Conservation (phyloP, 2,888 invertebrate genomes). For the Drosophila silvestris region DNA sequence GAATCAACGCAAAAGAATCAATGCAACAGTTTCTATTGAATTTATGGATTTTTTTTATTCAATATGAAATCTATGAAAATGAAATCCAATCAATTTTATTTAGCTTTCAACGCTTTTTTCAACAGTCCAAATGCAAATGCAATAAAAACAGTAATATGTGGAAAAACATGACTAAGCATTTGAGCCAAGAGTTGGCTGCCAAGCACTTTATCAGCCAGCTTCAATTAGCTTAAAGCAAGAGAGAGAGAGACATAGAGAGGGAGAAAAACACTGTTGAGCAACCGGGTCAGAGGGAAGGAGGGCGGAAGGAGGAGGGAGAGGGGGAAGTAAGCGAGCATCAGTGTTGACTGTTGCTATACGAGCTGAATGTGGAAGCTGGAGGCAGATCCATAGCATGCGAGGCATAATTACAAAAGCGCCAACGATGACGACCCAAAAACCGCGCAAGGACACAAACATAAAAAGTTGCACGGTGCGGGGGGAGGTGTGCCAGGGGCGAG, state of each 20-base stretch:
- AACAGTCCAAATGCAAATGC: constrained; percentile 11
- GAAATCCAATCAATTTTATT: background rate
- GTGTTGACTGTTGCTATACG: constrained; percentile 31
- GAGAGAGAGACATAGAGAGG: background rate
- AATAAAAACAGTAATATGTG: constrained; percentile 32
- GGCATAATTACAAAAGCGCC: constrained; percentile 73
- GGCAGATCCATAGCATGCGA: constrained; percentile 42
- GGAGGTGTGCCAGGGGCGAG: background rate
- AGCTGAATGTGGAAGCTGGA: constrained; percentile 14
- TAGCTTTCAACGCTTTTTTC: background rate
- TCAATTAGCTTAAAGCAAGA: constrained; percentile 46
- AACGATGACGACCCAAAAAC: constrained; percentile 55
- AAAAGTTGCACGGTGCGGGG: background rate
- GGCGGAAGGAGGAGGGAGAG: no score
- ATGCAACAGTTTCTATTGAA: background rate
- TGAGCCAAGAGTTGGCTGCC: constrained; percentile 41
- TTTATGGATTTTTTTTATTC: background rate
- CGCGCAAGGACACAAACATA: constrained; percentile 13
- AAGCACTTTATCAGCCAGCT: constrained; percentile 59
- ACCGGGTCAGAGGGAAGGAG: constrained; percentile 32
- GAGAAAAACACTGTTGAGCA: constrained; percentile 4
- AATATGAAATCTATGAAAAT: background rate
- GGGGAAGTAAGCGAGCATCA: constrained; percentile 7
- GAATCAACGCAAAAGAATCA: background rate
- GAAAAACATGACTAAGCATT: constrained; percentile 14